Evolutionary conservation across 1,140 invertebrate genomes (phyloP).

Genomic region (Drosophila navojoa): DNA sequence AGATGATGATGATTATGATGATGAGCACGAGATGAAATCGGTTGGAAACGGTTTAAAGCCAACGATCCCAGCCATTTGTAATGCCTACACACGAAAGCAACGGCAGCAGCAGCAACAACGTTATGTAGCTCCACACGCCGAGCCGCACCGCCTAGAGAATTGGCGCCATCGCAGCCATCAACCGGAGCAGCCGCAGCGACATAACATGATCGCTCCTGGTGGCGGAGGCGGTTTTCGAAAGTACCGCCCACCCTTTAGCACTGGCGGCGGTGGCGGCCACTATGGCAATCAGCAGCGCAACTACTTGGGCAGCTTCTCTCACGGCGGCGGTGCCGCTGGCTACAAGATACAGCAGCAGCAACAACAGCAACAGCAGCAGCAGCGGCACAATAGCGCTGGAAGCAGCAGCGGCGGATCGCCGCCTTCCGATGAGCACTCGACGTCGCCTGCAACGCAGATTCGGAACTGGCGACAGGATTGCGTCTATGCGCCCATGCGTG

Average conservation of each 20-base stretch:
- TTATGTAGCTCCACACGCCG: slow-evolving; percentile 48
- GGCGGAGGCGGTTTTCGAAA: slow-evolving; percentile 51
- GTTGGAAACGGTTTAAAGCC: slow-evolving; percentile 27
- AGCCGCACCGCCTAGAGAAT: slow-evolving; percentile 55
- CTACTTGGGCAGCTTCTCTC: slow-evolving; percentile 75
- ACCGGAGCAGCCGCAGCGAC: slow-evolving; percentile 55
- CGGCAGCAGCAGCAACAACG: slow-evolving; percentile 61
- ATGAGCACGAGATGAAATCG: slow-evolving; percentile 20
- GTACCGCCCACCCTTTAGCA: slow-evolving; percentile 72
- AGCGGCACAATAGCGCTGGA: slow-evolving; percentile 42
- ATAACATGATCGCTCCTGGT: background rate
- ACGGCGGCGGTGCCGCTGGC: slow-evolving; percentile 64
- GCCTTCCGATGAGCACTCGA: slow-evolving; percentile 72
- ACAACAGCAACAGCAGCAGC: slow-evolving; percentile 31
- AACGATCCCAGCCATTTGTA: slow-evolving; percentile 46
- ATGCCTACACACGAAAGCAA: slow-evolving; percentile 65
- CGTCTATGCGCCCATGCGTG: slow-evolving; percentile 60
- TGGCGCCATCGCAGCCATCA: slow-evolving; percentile 78
- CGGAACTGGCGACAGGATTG: slow-evolving; percentile 81
- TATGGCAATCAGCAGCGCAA: slow-evolving; percentile 77
- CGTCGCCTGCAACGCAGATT: slow-evolving; percentile 44
- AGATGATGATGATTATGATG: background rate
- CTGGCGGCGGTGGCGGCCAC: slow-evolving; percentile 66
- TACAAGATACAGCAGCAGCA: slow-evolving; percentile 42
- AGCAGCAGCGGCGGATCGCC: slow-evolving; percentile 70